These are phyloP conservation scores for Drosophila repleta DNA, from an alignment of 1,140 invertebrate genomes.

Conservation along the genomic window DNA sequence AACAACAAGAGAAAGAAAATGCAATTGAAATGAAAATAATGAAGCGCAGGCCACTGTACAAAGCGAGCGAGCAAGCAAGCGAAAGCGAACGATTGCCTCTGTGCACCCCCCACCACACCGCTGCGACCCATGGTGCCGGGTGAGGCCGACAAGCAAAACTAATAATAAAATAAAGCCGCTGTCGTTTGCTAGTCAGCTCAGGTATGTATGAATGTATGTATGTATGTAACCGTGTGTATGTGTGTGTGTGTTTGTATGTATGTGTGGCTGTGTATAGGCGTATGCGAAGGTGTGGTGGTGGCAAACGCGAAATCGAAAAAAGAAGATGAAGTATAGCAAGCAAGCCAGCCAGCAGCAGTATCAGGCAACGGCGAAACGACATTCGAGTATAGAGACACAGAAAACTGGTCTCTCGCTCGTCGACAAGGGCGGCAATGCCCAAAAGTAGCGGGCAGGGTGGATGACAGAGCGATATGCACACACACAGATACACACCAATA, in stretches of 20 bases:
- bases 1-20: constrained; percentile 8
- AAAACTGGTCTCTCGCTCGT: constrained; percentile 62
- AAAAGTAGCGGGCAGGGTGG: constrained; percentile 54
- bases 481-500: constrained; percentile 1
- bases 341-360: constrained; percentile 29
- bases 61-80: constrained; percentile 49
- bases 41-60: constrained; percentile 35
- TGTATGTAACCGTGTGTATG: constrained; percentile 10
- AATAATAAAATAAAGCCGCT: constrained; percentile 78
- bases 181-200: constrained; percentile 50
- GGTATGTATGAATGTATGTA: constrained; percentile 29
- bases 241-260: constrained; percentile 21
- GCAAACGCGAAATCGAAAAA: constrained; percentile 66
- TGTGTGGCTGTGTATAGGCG: constrained; percentile 12
- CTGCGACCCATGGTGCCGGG: constrained; percentile 23
- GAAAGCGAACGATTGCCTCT: constrained; percentile 48
- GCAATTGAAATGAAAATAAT: constrained; percentile 30
- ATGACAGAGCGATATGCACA: constrained; percentile 36
- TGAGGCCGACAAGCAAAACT: constrained; percentile 69
- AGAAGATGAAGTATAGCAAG: constrained; percentile 79
- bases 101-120: constrained; percentile 22
- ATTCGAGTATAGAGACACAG: constrained; percentile 74
- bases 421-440: constrained; percentile 15
- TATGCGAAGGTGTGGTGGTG: constrained; percentile 51
- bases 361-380: constrained; percentile 39